phyloP scores from a whole-genome alignment of 1,140 invertebrate species.

The Paraescarpia echinospica region DNA sequence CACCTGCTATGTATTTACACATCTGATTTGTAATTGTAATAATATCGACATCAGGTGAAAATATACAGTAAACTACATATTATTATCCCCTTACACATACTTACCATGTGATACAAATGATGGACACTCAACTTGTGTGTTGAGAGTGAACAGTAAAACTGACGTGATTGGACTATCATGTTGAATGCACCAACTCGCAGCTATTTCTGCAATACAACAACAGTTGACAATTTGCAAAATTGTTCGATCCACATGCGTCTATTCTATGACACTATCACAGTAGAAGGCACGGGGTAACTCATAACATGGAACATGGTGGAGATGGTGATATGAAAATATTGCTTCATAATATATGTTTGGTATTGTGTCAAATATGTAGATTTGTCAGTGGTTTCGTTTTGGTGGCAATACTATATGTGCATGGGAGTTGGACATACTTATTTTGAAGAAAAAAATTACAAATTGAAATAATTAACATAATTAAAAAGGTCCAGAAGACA shows the following conservation, averaged over 20 bases:
- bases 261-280: no score
- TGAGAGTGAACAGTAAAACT: constrained; percentile 61
- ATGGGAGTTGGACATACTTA: no score
- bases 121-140: constrained; percentile 35
- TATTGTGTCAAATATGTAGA: no score
- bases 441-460: no score
- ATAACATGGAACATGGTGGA: neutral
- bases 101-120: constrained; percentile 13
- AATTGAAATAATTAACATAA: no score
- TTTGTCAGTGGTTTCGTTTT: no score
- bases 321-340: neutral
- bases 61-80: neutral
- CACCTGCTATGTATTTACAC: no score
- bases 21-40: no score
- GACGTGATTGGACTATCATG: constrained; percentile 67
- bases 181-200: constrained; percentile 61
- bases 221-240: neutral
- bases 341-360: neutral
- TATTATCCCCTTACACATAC: neutral
- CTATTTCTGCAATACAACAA: constrained; percentile 50
- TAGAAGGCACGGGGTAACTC: no score
- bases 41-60: neutral
- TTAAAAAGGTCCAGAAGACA: no score
- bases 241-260: neutral
- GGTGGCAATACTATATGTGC: no score